Conservation (phyloP, 2,888 invertebrate genomes). For the Volucella bombylans region DNA sequence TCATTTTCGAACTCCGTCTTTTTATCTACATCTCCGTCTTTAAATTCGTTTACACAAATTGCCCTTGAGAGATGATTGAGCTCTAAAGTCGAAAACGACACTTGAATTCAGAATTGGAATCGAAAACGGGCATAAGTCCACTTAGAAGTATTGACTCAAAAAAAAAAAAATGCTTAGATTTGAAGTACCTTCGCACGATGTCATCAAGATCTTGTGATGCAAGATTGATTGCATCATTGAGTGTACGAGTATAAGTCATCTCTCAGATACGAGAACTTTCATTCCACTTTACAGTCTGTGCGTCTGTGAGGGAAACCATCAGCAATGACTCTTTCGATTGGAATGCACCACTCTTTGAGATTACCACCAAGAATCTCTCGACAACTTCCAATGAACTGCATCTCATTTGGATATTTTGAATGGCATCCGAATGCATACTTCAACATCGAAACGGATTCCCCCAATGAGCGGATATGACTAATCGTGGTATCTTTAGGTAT, state of each 20-base stretch:
- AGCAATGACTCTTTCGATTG: conserved; percentile 45
- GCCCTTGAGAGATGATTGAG: conserved; percentile 10
- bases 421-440: background rate
- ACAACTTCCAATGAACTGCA: conserved; percentile 37
- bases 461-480: conserved; percentile 38
- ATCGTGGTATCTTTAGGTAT: conserved; percentile 43
- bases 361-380: conserved; percentile 3
- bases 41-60: background rate
- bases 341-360: conserved; percentile 17
- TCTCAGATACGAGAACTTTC: conserved; percentile 2
- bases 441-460: conserved; percentile 33
- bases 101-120: background rate
- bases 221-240: conserved; percentile 35
- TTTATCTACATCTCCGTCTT: background rate
- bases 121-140: conserved; percentile 5
- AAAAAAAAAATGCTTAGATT: background rate
- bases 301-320: conserved; percentile 8
- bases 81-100: background rate
- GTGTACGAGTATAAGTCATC: background rate
- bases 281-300: background rate
- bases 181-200: conserved; percentile 42
- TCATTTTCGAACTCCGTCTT: background rate
- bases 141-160: conserved; percentile 8
- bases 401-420: background rate
- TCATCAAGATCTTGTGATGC: conserved; percentile 27